Percentiles rank a stretch among this genome's conserved stretches.
phyloP scores from a whole-genome alignment of 1,140 invertebrate species.

The Proctacanthus coquilletti region DNA sequence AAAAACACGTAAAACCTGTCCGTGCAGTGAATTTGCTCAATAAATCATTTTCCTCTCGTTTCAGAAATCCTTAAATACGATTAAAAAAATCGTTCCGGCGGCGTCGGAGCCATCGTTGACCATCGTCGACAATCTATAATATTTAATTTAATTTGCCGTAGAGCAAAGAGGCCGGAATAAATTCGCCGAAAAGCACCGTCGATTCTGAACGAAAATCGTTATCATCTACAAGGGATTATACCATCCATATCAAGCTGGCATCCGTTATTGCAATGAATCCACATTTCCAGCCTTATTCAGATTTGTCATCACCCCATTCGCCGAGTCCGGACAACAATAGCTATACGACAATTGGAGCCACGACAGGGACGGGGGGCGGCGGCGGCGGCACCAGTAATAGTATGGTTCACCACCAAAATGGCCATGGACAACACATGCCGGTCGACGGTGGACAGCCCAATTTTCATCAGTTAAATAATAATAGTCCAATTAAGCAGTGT shows the following conservation, averaged over 20 bases:
- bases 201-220: too few relatives aligned
- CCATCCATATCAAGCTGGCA: slow-evolving; percentile 51
- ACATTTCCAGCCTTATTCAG: slow-evolving; percentile 46
- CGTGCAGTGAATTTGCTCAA: too few relatives aligned
- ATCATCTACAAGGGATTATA: too few relatives aligned
- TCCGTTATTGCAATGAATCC: slow-evolving; percentile 46
- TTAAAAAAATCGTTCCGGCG: too few relatives aligned
- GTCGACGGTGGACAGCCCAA: slow-evolving; percentile 7
- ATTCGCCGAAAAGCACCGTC: too few relatives aligned
- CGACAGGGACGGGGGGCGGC: slow-evolving; percentile 3
- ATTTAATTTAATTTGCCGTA: too few relatives aligned
- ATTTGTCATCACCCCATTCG: slow-evolving; percentile 44
- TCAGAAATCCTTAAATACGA: too few relatives aligned
- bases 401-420: slow-evolving; percentile 8
- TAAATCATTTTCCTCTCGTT: too few relatives aligned
- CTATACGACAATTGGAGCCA: slow-evolving; percentile 12
- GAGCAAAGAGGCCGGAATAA: too few relatives aligned
- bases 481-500: slow-evolving; percentile 39
- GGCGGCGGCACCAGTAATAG: background rate
- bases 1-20: too few relatives aligned
- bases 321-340: slow-evolving; percentile 38
- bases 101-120: too few relatives aligned
- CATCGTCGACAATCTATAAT: too few relatives aligned
- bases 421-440: slow-evolving; percentile 10
- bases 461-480: slow-evolving; percentile 32